Evolutionary conservation across 2,888 invertebrate species (phyloP), one percentile per base, ranked within the genome.

Genomic region (Lasioglossum figueresi): DNA sequence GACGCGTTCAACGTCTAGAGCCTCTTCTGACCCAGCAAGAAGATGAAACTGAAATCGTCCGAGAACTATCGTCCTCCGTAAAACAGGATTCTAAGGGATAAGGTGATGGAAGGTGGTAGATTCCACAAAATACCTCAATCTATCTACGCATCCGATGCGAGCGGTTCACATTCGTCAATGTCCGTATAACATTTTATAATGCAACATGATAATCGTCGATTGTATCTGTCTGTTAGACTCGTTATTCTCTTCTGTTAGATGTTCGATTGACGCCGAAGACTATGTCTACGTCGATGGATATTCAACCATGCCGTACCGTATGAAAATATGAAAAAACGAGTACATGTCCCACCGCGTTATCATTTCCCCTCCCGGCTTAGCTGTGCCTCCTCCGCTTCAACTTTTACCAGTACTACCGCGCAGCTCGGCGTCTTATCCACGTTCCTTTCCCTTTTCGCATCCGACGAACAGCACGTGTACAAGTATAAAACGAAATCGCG

Each of bases 401-500:
- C 86, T 87, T 79, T 87, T 86, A 80, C 87, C 77, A 80, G 45
- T 68, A 43, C 63, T 68, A 43, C 63, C 59, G 43, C 63, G 80
- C 40, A 52, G 34, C 52, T 73, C 63, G 63, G 45, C 52, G 37
- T 78, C 76, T 86, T 86, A 83, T 83, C 83, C 87, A 72, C 83
- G 34, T 74, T 83, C 86, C 86, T 86, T 83, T 83, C 87, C 80
- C 86, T 79, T 83, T 86, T 80, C 43, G 78, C 78, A 75, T 73
- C 82, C 56, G 52, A 74, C 70, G 63, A 85, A 81, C 59, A 89
- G 59, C 84, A 90, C 82, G 88, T 86, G 85, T 85, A 74, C 81
- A 74, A 71, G 80, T 94, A 94, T 93, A 94, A 94, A 89, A 92
- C 91, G 92, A 91, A 92, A 88, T 92, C 89, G 88, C 86, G 40